Base-by-base conservation (phyloP, 2,888 invertebrate genomes). In the Phoronis australis region DNA sequence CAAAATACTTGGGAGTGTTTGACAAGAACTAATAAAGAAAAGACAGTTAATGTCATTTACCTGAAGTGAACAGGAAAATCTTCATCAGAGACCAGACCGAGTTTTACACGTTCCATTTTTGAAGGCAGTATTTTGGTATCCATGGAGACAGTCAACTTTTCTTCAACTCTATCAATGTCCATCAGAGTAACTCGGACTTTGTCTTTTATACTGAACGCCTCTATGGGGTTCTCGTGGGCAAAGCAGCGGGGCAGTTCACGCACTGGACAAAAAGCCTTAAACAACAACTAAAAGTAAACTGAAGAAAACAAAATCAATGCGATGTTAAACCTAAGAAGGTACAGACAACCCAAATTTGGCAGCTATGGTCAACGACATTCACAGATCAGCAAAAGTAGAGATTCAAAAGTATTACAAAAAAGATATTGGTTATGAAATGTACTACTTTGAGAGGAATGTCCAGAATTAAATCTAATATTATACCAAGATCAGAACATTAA, bases 31-130 rank as follows among this genome's bases (percentile, higher is more conserved):
- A n/a, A n/a, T n/a, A n/a, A n/a, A n/a, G n/a, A n/a, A n/a, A n/a
- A n/a, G n/a, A n/a, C n/a, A n/a, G n/a, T n/a, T n/a, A n/a, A 37
- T 20, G 31, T 15, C 3, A 42, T 42, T 56, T 62, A 75, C 75
- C 67, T 68, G 59, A 70, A 77, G 52, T 74, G 66, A 3, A 69
- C 62, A 20, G 77, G 76, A 22, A 77, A 64, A n/a, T 78, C 75
- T 46, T 74, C 68, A 47, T 72, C 66, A 47, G 61, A 86, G 74
- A 92, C 87, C 52, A 90, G 84, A 60, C 93, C 93, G 71, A 71
- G 55, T 53, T 59, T 63, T n/a, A 61, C 57, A n/a, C 49, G 50
- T 40, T 46, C 46, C 15, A 44, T 43, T 20, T 57, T 50, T 9
- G 56, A 55, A 20, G 50, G 51, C 6, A 62, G 42, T 4, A 55